These are phyloP conservation scores for Drosophila antonietae DNA, from an alignment of 2,888 invertebrate genomes.

Conservation along the genomic window DNA sequence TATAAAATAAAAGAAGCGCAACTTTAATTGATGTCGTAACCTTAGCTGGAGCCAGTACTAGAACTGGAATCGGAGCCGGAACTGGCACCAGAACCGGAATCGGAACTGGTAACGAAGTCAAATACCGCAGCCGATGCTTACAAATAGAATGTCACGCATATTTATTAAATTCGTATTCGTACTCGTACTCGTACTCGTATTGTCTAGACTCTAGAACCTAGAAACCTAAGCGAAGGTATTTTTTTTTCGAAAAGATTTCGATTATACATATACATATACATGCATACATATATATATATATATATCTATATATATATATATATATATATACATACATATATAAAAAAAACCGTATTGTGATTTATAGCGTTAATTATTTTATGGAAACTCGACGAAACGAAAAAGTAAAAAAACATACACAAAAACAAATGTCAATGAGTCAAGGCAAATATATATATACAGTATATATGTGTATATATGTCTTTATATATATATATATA, in stretches of 20 bases:
- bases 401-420: background rate
- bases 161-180: conserved; percentile 55
- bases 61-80: background rate
- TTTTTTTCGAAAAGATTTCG: conserved; percentile 53
- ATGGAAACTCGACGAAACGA: conserved; percentile 55
- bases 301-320: background rate
- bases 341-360: conserved; percentile 83
- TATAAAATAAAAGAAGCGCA: background rate
- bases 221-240: conserved; percentile 30
- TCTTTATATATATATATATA: conserved; percentile 22
- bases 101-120: conserved; percentile 7
- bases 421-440: conserved; percentile 22
- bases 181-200: conserved; percentile 30
- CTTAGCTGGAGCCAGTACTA: background rate
- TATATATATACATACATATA: conserved; percentile 20
- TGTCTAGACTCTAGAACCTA: conserved; percentile 49
- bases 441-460: conserved; percentile 27
- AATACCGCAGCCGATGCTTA: conserved; percentile 13
- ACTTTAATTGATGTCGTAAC: background rate
- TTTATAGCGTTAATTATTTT: conserved; percentile 84
- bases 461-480: conserved; percentile 38
- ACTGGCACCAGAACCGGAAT: background rate
- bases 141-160: conserved; percentile 37
- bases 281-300: background rate
- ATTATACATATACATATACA: conserved; percentile 24